Base-by-base conservation (phyloP, 2,888 invertebrate genomes). In the Encarsia formosa region DNA sequence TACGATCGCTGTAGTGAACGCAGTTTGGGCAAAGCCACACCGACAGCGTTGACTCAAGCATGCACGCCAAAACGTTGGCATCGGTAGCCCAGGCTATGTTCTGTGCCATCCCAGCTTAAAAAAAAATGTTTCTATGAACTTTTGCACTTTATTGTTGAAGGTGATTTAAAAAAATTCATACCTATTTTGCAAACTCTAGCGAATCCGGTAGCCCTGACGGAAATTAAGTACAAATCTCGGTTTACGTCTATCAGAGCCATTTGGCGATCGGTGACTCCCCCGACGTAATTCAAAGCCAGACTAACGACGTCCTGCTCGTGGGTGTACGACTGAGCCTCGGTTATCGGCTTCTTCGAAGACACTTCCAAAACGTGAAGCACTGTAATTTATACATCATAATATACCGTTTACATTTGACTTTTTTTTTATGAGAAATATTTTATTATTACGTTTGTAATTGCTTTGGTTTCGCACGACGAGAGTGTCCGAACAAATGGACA, bases 201-300 rank as follows among this genome's bases (percentile, higher is more conserved):
- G 48, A 71, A 73, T 5, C 73, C 73, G 52, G 63, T 62, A 5
- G 66, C 83, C 67, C 86, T 83, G 8, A 87, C 80, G 52, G 88
- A 82, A 3, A 91, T 82, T 16, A 97, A 79, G 70, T 87, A 91
- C 15, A 97, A 77, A 74, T 97, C 96, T 63, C 86, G 82, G 68
- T 94, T 94, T 63, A 82, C 84, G 75, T 99, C 98, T 22, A 97
- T 79, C 52, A 97, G 77, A 1, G 93, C 93, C 38, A 97, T 75
- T 64, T 88, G 88, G 58, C 97, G 82, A 63, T 91, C 91, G 29
- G 80, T 82, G 0, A 85, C 70, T 0, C 85, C 81, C 1, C 93
- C 94, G 49, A 88, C 85, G 68, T 94, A 89, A 70, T 93, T 93
- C 37, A 97, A 76, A 0, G 89, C 85, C 15, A 98, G 77, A 65